Evolutionary conservation across 2,888 invertebrate genomes (phyloP), one percentile per base, ranked within the genome.

Genomic region (Drosophila siamana): DNA sequence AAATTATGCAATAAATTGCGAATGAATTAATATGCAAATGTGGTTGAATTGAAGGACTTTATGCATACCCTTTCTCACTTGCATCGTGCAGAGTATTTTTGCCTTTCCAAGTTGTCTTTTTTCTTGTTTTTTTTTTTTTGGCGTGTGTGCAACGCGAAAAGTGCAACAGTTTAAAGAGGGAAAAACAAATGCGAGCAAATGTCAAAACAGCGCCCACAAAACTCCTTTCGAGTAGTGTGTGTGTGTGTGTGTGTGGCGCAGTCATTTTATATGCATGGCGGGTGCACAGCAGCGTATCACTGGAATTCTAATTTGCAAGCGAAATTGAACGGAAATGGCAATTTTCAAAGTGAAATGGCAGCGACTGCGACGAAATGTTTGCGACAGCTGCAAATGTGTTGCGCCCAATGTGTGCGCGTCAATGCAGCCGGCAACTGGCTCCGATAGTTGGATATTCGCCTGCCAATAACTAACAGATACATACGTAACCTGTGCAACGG

Each of bases 301-400:
- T 83, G 89, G 82, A 83, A 83, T 89, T 83, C 87, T 84, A 88
- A 86, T 86, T 86, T 88, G 84, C 80, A 70, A 86, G 78, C 80
- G 89, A 88, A 86, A 86, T 86, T 86, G 88, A 86, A 86, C 89
- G 89, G 85, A 86, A 86, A 89, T 86, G 87, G 87, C 89, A 86
- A 89, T 86, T 88, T 89, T 89, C 89, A 88, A 88, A 89, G 86
- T 83, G 88, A 84, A 88, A 81, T 81, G 87, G 81, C 86, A 74
- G 69, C 76, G 69, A 77, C 67, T 74, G 85, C 87, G 66, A 64
- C 66, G 69, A 78, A 74, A 74, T 55, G 75, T 63, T 3, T 59
- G 80, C 74, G 75, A 74, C 80, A 75, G 74, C 76, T 74, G 74
- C 74, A 74, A 74, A 75, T 74, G 69, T 33, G n/a, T n/a, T n/a